A percentile compares a stretch with the other conserved stretches of the same genome.
Evolutionary conservation across 2,797 vertebrate genomes (phyloP).

Genomic region (Psittacula echo): DNA sequence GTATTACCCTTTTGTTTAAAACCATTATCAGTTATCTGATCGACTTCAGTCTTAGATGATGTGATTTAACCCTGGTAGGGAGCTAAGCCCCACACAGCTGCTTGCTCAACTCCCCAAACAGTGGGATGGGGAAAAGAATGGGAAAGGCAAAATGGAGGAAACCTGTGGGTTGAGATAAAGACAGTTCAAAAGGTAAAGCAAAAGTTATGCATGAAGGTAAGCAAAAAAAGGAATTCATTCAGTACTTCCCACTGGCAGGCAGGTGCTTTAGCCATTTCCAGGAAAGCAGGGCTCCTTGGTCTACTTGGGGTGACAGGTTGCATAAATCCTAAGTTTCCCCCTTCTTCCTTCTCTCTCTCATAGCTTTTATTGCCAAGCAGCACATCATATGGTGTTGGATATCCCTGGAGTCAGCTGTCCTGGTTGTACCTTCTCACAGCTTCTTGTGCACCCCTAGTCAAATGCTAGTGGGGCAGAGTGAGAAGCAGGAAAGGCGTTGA

Average conservation of each 20-base stretch:
- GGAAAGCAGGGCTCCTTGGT: not conserved
- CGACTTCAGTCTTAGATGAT: not conserved
- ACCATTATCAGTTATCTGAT: not conserved
- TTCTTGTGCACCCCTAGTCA: not conserved
- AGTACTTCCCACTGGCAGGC: not conserved
- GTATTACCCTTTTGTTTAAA: not conserved
- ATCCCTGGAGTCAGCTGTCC: not conserved
- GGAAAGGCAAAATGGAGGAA: not conserved
- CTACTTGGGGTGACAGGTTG: not conserved
- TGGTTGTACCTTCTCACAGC: not conserved
- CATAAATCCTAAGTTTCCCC: not conserved
- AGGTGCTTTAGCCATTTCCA: not conserved
- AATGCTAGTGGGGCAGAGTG: not conserved
- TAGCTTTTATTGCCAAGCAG: not conserved
- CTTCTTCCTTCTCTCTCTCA: no score
- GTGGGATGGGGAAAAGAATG: not conserved
- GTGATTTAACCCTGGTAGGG: not conserved
- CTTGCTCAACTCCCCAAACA: fast-evolving
- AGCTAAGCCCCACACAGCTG: not conserved
- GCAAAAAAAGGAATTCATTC: not conserved
- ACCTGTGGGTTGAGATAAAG: not conserved
- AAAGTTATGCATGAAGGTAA: not conserved
- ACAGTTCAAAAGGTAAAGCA: not conserved
- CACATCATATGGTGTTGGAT: fast-evolving
- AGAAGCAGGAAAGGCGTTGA: not conserved